Evolutionary conservation across 2,113 vertebrate genomes (phyloP).

Genomic region (Oplegnathus fasciatus): DNA sequence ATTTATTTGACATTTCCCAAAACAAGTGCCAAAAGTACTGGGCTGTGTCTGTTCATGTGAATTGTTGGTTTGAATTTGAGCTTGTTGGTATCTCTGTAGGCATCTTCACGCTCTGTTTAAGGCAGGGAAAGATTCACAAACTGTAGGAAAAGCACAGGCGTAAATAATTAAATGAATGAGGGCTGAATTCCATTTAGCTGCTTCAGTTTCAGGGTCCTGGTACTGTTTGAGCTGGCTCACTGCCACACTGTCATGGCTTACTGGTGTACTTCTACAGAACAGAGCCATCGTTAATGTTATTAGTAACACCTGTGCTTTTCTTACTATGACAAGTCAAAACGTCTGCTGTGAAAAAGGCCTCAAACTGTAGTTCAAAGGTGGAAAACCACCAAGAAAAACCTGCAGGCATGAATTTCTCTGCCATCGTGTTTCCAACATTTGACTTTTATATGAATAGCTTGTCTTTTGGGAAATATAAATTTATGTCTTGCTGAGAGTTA

Average conservation of each 20-base stretch:
- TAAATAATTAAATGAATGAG: too few relatives aligned
- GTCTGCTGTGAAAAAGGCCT: not conserved
- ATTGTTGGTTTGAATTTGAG: not conserved
- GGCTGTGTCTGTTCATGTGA: not conserved
- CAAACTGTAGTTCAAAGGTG: not conserved
- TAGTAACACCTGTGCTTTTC: not conserved
- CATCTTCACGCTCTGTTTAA: not conserved
- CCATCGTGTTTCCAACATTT: not conserved
- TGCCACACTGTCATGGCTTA: too few relatives aligned
- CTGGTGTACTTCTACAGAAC: too few relatives aligned
- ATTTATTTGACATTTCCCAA: not conserved
- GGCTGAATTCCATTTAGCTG: not conserved
- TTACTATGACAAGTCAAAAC: not conserved
- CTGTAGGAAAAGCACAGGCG: not conserved
- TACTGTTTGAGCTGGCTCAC: too few relatives aligned
- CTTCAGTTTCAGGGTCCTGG: too few relatives aligned
- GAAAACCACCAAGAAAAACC: not conserved
- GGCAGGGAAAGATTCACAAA: not conserved
- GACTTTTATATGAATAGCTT: not conserved
- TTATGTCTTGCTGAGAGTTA: not conserved
- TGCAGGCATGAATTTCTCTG: too few relatives aligned
- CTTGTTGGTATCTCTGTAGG: not conserved
- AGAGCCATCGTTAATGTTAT: not conserved
- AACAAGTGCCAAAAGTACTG: not conserved
- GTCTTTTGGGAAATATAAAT: not conserved